phyloP scores from a whole-genome alignment of 2,113 vertebrate species.

The Trachemys scripta region DNA sequence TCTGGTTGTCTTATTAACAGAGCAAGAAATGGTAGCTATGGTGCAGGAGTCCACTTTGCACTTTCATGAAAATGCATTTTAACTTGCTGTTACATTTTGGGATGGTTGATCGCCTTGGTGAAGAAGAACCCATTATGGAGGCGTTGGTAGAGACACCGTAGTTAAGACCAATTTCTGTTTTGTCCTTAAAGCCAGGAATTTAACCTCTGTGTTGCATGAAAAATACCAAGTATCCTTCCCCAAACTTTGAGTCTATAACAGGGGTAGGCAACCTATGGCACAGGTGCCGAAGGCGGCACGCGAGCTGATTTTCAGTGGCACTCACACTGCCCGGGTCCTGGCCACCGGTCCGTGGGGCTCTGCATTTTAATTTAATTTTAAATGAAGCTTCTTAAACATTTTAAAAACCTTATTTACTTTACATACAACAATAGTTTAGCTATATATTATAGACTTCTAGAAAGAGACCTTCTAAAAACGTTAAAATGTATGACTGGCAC shows the following conservation, averaged over 20 bases:
- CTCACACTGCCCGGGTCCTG: too few species aligned
- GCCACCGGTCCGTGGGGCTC: too few species aligned
- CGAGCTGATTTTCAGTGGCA: too few species aligned
- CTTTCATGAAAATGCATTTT: rapidly evolving
- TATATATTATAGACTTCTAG: too few species aligned
- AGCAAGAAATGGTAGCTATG: background rate
- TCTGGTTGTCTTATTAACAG: background rate
- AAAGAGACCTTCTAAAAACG: too few species aligned
- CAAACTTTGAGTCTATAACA: background rate
- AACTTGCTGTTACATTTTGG: background rate
- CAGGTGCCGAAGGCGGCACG: too few species aligned
- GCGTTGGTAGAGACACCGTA: background rate
- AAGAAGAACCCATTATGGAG: background rate
- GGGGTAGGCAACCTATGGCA: too few species aligned
- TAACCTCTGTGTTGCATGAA: background rate
- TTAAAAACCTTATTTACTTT: too few species aligned
- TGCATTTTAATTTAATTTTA: too few species aligned
- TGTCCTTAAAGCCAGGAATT: background rate
- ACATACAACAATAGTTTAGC: too few species aligned
- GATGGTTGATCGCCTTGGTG: background rate
- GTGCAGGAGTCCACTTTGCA: background rate
- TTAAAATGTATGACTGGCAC: too few species aligned
- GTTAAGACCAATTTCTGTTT: background rate
- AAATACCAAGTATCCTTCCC: background rate
- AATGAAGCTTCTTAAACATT: too few species aligned